Evolutionary conservation across 2,797 vertebrate species (phyloP).

Genomic region (Tadarida brasiliensis): DNA sequence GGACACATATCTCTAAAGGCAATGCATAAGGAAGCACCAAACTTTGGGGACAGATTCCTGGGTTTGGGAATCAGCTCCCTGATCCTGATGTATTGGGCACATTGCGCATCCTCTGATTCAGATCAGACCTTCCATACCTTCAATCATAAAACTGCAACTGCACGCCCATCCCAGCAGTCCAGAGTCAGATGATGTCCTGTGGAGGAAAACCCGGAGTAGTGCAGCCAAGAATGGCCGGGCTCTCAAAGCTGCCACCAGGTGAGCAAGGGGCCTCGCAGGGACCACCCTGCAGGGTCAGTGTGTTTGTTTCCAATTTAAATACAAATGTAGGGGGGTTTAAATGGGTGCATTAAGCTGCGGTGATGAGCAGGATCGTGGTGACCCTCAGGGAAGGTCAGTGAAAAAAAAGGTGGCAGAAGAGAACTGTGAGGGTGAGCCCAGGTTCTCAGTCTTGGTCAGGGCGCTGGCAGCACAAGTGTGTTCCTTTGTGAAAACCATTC

Average conservation of each 20-base stretch:
- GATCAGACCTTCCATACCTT: not conserved
- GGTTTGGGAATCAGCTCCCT: not conserved
- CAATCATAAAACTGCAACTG: not conserved
- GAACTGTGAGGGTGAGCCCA: not conserved
- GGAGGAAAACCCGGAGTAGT: not conserved
- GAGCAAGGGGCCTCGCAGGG: not conserved
- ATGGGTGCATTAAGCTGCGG: not conserved
- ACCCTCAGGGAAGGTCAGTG: no score
- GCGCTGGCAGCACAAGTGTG: rapidly evolving
- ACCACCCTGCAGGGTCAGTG: not conserved
- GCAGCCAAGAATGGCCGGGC: not conserved
- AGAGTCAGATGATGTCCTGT: not conserved
- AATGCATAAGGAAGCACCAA: not conserved
- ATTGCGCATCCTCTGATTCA: not conserved
- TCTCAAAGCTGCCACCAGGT: not conserved
- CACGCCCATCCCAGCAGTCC: not conserved
- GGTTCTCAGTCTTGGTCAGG: not conserved
- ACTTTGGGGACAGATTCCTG: not conserved
- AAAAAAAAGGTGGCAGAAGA: not conserved
- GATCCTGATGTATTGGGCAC: rapidly evolving
- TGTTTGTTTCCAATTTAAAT: not conserved
- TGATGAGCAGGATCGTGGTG: not conserved
- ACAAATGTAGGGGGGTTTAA: no score
- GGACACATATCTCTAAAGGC: not conserved
- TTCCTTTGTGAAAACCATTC: not conserved